Conservation (phyloP, 2,888 invertebrate species). For the Macaria liturata region DNA sequence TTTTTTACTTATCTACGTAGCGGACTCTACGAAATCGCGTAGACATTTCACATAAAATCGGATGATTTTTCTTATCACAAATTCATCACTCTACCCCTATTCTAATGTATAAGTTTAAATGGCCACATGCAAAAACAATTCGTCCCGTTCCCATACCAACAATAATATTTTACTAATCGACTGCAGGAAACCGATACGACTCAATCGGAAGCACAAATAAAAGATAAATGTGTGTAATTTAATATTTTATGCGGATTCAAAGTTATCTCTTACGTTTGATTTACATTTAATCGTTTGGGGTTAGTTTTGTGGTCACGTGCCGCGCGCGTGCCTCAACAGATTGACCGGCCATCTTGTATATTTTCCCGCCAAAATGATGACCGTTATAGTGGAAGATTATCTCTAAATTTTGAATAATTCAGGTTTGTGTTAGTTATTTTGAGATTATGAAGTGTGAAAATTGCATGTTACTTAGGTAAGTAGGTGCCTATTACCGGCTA, state of each 20-base stretch:
- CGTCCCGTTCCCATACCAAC: constrained; percentile 41
- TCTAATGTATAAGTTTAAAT: constrained; percentile 5
- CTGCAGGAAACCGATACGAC: constrained; percentile 65
- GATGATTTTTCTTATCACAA: no score
- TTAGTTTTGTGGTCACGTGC: constrained; percentile 56
- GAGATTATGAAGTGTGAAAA: constrained; percentile 40
- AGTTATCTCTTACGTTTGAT: constrained; percentile 67
- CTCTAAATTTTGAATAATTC: constrained; percentile 55
- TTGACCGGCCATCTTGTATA: constrained; percentile 56
- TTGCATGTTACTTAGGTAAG: constrained; percentile 32
- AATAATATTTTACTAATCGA: constrained; percentile 62
- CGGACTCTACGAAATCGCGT: no score
- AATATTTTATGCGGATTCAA: constrained; percentile 71
- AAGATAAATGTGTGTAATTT: constrained; percentile 70
- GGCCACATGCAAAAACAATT: constrained; percentile 54
- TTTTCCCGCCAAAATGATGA: constrained; percentile 33
- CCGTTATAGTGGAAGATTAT: constrained; percentile 46
- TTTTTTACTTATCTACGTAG: no score
- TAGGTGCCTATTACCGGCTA: no score
- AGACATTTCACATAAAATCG: no score
- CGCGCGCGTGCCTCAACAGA: constrained; percentile 66
- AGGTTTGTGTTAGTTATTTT: constrained; percentile 33
- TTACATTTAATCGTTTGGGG: constrained; percentile 62
- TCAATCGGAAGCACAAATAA: constrained; percentile 79
- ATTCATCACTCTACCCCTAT: no score